Evolutionary conservation across 2,888 invertebrate genomes (phyloP).

Genomic region (Prenolepis imparis): DNA sequence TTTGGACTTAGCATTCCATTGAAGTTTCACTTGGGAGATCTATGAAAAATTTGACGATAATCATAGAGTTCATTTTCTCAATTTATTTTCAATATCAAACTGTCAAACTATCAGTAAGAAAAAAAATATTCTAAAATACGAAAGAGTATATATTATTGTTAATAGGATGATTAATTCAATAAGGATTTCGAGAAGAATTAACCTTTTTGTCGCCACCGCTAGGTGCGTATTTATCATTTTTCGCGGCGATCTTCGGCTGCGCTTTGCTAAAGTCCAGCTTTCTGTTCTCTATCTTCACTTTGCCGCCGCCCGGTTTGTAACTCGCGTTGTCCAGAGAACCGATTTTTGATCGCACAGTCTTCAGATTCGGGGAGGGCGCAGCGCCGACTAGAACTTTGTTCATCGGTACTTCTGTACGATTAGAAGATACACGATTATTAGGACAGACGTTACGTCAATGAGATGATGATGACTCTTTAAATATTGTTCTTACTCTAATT

Average conservation of each 20-base stretch:
- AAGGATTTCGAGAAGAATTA: slow-evolving; percentile 14
- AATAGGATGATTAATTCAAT: slow-evolving; percentile 41
- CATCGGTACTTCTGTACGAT: slow-evolving; percentile 93
- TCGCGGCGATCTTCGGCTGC: slow-evolving; percentile 95
- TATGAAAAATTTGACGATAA: slow-evolving; percentile 83
- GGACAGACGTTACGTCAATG: background rate
- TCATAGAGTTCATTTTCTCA: background rate
- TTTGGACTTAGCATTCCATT: slow-evolving; percentile 98
- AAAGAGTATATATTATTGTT: background rate
- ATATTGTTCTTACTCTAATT: slow-evolving; percentile 38
- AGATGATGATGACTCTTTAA: slow-evolving; percentile 17
- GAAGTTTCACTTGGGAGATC: slow-evolving; percentile 95
- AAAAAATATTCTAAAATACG: background rate
- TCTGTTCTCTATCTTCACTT: slow-evolving; percentile 95
- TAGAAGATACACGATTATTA: slow-evolving; percentile 32
- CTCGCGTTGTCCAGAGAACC: slow-evolving; percentile 96
- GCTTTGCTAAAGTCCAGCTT: slow-evolving; percentile 95
- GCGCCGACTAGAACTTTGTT: slow-evolving; percentile 97
- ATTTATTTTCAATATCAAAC: background rate
- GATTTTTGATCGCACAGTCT: slow-evolving; percentile 96
- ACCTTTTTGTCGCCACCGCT: slow-evolving; percentile 97
- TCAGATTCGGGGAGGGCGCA: slow-evolving; percentile 96
- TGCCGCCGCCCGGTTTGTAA: slow-evolving; percentile 95
- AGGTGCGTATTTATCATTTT: slow-evolving; percentile 95
- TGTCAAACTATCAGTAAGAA: background rate